Conservation (phyloP, 2,113 vertebrate genomes). For the Cryptotis parvus region DNA sequence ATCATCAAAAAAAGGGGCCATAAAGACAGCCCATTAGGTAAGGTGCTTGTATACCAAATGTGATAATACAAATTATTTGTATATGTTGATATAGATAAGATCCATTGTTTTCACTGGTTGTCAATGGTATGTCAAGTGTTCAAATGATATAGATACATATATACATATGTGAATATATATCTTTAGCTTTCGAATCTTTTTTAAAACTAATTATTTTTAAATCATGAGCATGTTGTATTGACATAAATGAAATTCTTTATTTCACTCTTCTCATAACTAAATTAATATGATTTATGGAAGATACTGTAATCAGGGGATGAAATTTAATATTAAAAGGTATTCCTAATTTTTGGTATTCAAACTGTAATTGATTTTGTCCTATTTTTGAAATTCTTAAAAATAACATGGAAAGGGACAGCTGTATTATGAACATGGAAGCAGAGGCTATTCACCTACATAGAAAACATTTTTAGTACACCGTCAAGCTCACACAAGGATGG, state of each 20-base stretch:
- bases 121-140: too few relatives aligned
- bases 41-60: not conserved
- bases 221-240: not conserved
- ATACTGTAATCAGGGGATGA: conserved; percentile 23
- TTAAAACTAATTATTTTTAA: conserved; percentile 1
- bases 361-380: conserved; percentile 58
- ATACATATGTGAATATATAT: too few relatives aligned
- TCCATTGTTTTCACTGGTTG: too few relatives aligned
- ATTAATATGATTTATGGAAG: not conserved
- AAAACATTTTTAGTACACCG: conserved; percentile 74
- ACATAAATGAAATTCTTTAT: not conserved
- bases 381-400: conserved; percentile 74
- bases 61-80: not conserved
- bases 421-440: conserved; percentile 64
- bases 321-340: conserved; percentile 32
- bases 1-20: too few relatives aligned
- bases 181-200: not conserved
- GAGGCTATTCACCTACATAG: conserved; percentile 74
- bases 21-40: too few relatives aligned
- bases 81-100: too few relatives aligned
- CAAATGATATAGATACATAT: not conserved
- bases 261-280: not conserved
- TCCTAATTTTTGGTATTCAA: conserved; percentile 8
- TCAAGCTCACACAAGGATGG: conserved; percentile 57
- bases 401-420: conserved; percentile 73